These are phyloP conservation scores for Pomacea maculata DNA, from an alignment of 1,140 invertebrate species.

Conservation along the genomic window DNA sequence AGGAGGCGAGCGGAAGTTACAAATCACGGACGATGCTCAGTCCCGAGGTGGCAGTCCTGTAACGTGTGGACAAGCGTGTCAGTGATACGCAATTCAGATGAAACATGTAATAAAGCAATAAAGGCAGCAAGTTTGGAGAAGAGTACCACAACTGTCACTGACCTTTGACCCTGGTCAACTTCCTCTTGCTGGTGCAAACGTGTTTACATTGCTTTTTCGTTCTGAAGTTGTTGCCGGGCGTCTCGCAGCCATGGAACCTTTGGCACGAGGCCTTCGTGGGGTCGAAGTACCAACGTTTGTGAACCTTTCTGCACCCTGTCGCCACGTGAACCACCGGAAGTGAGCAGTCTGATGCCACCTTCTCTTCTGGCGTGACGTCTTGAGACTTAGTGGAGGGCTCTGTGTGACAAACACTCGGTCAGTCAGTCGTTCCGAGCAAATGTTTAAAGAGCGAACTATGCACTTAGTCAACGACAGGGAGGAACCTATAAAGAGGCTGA, in stretches of 20 bases:
- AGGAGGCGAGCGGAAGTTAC: no score
- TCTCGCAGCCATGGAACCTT: conserved; percentile 36
- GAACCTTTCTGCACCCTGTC: conserved; percentile 25
- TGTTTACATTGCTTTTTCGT: conserved; percentile 35
- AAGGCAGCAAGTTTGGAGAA: no score
- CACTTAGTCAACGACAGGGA: no score
- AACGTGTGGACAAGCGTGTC: no score
- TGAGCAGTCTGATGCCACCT: not conserved
- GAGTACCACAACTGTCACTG: not conserved
- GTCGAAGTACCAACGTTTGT: conserved; percentile 37
- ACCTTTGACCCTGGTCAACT: conserved; percentile 5
- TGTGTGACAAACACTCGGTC: no score
- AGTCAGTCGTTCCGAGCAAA: no score
- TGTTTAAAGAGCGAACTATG: no score
- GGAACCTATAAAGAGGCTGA: no score
- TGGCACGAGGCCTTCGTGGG: conserved; percentile 33
- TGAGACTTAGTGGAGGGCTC: not conserved
- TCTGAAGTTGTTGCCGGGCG: conserved; percentile 36
- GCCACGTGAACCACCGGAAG: conserved; percentile 17
- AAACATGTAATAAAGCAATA: no score
- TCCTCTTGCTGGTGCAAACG: conserved; percentile 20
- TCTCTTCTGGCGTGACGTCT: not conserved
- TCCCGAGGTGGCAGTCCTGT: no score
- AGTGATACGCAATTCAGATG: no score
- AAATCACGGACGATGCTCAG: no score